phyloP scores from a whole-genome alignment of 2,797 vertebrate genomes.

The Typhlichthys eigenmanni region DNA sequence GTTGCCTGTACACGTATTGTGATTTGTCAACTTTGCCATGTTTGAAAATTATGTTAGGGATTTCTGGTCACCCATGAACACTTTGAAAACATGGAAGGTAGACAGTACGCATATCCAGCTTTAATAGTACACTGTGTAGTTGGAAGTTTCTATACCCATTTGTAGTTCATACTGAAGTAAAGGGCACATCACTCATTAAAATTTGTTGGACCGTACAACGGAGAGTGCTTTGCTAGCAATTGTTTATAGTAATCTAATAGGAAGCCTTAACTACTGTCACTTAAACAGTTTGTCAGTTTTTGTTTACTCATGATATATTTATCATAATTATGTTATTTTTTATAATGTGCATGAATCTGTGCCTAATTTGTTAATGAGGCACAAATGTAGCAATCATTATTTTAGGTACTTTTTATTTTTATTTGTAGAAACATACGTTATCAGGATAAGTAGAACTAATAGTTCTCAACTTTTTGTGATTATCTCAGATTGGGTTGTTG shows the following conservation, averaged over 20 bases:
- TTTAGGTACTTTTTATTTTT: too few species aligned
- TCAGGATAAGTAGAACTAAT: neutral
- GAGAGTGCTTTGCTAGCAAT: conserved; percentile 30
- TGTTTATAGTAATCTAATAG: conserved; percentile 50
- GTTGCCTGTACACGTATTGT: conserved; percentile 12
- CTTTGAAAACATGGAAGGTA: too few species aligned
- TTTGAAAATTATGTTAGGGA: conserved; percentile 4
- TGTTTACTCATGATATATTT: conserved; percentile 32
- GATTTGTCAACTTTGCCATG: neutral
- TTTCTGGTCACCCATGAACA: neutral
- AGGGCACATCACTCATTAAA: conserved; percentile 43
- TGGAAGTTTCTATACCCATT: conserved; percentile 7
- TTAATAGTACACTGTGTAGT: conserved; percentile 3
- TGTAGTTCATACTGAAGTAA: conserved; percentile 47
- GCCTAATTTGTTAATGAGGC: conserved; percentile 3
- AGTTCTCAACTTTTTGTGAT: conserved; percentile 5
- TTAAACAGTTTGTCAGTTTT: conserved; percentile 26
- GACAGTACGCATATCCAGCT: neutral
- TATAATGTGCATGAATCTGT: conserved; percentile 11
- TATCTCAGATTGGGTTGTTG: neutral
- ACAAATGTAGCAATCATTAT: neutral
- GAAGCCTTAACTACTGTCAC: conserved; percentile 66
- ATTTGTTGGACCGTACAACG: conserved; percentile 25
- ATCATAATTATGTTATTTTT: conserved; percentile 15
- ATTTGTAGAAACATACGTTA: neutral